A percentile compares a stretch with the other conserved stretches of the same genome.
These are phyloP conservation scores for Beris morrisii DNA, from an alignment of 2,888 invertebrate species.

Conservation along the genomic window DNA sequence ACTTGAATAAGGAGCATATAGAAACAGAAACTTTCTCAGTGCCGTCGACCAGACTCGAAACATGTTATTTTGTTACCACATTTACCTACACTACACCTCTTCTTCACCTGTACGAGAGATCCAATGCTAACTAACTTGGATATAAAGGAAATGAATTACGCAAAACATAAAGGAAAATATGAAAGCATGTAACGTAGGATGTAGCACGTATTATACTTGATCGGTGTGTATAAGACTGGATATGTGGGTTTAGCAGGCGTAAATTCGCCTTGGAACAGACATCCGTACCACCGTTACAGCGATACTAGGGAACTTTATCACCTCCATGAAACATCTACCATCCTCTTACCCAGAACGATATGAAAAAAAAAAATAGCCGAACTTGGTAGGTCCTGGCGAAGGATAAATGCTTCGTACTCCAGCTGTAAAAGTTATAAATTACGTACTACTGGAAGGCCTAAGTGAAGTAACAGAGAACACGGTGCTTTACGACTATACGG, in stretches of 20 bases:
- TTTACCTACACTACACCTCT: not conserved
- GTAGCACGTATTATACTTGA: not conserved
- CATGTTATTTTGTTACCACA: conserved; percentile 7
- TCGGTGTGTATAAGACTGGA: conserved; percentile 8
- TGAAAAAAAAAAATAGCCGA: too few species aligned
- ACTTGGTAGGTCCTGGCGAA: not conserved
- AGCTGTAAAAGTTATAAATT: conserved; percentile 19
- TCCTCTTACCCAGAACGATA: too few species aligned
- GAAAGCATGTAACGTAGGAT: conserved; percentile 10
- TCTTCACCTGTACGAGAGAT: conserved; percentile 3
- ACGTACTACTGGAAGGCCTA: conserved; percentile 1
- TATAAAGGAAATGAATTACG: conserved; percentile 24
- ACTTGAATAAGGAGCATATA: too few species aligned
- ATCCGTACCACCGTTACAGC: too few species aligned
- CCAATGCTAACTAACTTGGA: conserved; percentile 22
- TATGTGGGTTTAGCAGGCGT: conserved; percentile 2
- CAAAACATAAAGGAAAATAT: conserved; percentile 22
- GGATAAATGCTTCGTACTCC: conserved; percentile 13
- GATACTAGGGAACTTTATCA: too few species aligned
- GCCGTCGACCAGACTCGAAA: not conserved
- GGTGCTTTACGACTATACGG: too few species aligned
- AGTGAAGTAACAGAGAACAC: too few species aligned
- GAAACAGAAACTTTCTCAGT: too few species aligned
- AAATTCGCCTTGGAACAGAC: not conserved
- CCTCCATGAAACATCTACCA: too few species aligned